Evolutionary conservation across 2,888 invertebrate genomes (phyloP), one percentile per base, ranked within the genome.

Genomic region (Nowickia ferox): DNA sequence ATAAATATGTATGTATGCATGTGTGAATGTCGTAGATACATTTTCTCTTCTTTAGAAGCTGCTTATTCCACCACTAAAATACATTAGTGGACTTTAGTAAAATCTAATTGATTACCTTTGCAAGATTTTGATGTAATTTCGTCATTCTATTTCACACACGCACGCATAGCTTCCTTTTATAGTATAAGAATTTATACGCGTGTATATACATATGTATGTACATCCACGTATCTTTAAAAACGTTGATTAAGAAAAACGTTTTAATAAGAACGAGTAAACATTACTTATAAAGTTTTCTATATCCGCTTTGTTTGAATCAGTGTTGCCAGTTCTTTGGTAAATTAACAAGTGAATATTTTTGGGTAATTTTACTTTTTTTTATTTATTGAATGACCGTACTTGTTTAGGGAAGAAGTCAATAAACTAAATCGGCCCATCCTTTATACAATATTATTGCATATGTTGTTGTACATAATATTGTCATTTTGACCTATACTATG

Each of bases 101-200:
- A 51, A 55, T 42, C 30, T 53, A 1, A 38, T 30, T 15, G 11
- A 15, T 10, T 17, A 9, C 15, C 9, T 38, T 55, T 19, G 9
- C 30, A 30, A 30, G 30, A 44, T 48, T 79, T 69, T 84, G 84
- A 84, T 84, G 79, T 68, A 84, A 75, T 84, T 74, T 79, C 84
- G 19, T 84, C 84, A 84, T 74, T 46, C 48, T 53, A 66, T 65
- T 59, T 46, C 10, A 30, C 46, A 11, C 17, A 46, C 59, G 9
- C 17, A 46, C 59, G 66, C 30, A 30, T 15, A 22, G 9, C n/a
- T 65, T 22, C 9, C 51, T 68, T 17, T 63, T 61, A 30, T 30
- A 30, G 0, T 30, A 30, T 30, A 30, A 30, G 30, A 30, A 30
- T 6, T 30, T 30, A 30, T 30, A 30, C 30, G 1, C 30, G 0